Conservation (phyloP, 2,888 invertebrate genomes). For the Brachyptera risi region DNA sequence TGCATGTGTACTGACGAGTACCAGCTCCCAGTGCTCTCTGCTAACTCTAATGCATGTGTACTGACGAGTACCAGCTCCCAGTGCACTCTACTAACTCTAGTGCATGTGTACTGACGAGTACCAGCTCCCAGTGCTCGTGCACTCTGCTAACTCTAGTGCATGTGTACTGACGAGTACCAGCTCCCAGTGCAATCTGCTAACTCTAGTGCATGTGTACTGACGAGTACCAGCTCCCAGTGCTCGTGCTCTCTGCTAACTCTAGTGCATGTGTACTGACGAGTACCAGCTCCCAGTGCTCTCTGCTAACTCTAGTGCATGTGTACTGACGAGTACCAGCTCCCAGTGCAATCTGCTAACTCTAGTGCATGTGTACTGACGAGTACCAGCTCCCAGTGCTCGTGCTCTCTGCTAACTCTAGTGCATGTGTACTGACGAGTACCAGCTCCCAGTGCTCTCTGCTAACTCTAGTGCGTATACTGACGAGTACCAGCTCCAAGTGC, state of each 20-base stretch:
- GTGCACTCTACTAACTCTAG: not conserved
- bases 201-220: conserved; percentile 7
- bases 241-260: not conserved
- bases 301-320: conserved; percentile 4
- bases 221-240: not conserved
- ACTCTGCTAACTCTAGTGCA: conserved; percentile 1
- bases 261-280: conserved; percentile 7
- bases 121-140: not conserved
- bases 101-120: conserved; percentile 8
- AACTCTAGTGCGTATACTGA: conserved; percentile 3
- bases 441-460: not conserved
- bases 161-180: not conserved
- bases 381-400: not conserved
- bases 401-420: not conserved
- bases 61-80: not conserved
- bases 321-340: not conserved
- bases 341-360: not conserved
- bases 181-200: not conserved
- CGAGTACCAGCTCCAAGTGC: not conserved
- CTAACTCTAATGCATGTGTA: not conserved
- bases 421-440: conserved; percentile 5
- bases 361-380: conserved; percentile 7
- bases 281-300: not conserved
- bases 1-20: conserved; percentile 8
- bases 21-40: not conserved